A percentile compares a stretch with the other conserved stretches of the same genome.
Conservation (phyloP, 2,113 vertebrate species). For the Sinocyclocheilus anshuiensis region DNA sequence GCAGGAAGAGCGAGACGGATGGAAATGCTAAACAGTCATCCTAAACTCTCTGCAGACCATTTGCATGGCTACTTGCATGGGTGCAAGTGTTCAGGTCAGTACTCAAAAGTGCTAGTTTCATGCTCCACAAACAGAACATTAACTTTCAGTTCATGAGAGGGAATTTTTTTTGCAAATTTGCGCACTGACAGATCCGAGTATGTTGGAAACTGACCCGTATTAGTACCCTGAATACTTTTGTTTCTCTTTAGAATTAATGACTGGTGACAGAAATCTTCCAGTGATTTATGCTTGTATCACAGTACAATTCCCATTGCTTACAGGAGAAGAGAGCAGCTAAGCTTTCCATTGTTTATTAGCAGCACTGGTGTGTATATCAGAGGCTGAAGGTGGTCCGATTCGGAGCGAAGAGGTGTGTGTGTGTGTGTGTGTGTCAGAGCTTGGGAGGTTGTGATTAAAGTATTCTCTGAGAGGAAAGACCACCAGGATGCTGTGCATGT, state of each 20-base stretch:
- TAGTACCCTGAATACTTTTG: conserved; percentile 31
- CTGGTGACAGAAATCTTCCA: conserved; percentile 43
- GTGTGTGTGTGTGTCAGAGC: conserved; percentile 29
- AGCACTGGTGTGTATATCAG: conserved; percentile 53
- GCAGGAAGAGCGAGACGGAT: conserved; percentile 30
- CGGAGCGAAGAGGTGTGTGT: conserved; percentile 32
- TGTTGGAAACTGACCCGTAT: conserved; percentile 21
- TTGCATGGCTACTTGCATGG: conserved; percentile 56
- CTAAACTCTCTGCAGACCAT: conserved; percentile 51
- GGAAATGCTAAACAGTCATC: conserved; percentile 44
- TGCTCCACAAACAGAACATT: conserved; percentile 46
- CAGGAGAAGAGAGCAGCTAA: conserved; percentile 13
- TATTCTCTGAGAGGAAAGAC: conserved; percentile 41
- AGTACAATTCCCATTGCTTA: conserved; percentile 23
- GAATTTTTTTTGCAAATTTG: conserved; percentile 19
- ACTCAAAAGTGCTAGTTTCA: conserved; percentile 36
- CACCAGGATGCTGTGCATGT: conserved; percentile 38
- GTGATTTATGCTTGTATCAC: conserved; percentile 29
- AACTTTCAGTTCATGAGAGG: conserved; percentile 33
- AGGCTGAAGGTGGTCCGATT: conserved; percentile 58
- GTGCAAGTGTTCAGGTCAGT: conserved; percentile 41
- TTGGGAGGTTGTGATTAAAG: conserved; percentile 43
- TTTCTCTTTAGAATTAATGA: conserved; percentile 49
- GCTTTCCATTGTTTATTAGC: conserved; percentile 56
- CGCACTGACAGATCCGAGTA: neutral